phyloP scores from a whole-genome alignment of 2,113 vertebrate species.

The Blennius ocellaris region DNA sequence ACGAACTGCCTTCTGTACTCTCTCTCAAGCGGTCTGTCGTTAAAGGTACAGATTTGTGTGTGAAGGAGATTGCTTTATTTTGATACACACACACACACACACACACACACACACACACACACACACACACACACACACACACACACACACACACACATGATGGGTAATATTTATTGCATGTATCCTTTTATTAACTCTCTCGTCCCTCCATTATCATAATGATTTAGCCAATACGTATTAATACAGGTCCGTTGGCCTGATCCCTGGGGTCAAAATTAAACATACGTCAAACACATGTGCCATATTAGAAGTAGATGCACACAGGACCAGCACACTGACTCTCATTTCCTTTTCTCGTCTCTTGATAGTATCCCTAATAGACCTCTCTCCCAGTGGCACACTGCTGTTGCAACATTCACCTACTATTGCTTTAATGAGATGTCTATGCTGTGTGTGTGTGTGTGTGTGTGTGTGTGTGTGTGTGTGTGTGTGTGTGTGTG shows the following conservation, averaged over 20 bases:
- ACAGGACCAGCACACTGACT: slow-evolving; percentile 54
- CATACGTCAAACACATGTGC: slow-evolving; percentile 60
- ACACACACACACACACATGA: neutral
- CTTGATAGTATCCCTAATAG: slow-evolving; percentile 80
- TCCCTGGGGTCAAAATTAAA: slow-evolving; percentile 63
- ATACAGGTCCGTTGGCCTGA: slow-evolving; percentile 18
- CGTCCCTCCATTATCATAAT: slow-evolving; percentile 60
- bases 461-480: slow-evolving; percentile 14
- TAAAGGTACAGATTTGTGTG: neutral
- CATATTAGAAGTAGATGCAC: slow-evolving; percentile 57
- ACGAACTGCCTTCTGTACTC: slow-evolving; percentile 47
- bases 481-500: slow-evolving; percentile 31
- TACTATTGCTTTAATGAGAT: slow-evolving; percentile 81
- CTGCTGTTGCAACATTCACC: slow-evolving; percentile 78
- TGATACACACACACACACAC: slow-evolving; percentile 4
- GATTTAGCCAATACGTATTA: slow-evolving; percentile 65
- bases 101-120: neutral
- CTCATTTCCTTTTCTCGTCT: slow-evolving; percentile 71
- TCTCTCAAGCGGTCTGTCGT: slow-evolving; percentile 23
- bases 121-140: neutral
- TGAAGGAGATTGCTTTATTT: neutral
- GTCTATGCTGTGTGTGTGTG: slow-evolving; percentile 39
- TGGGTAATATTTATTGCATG: slow-evolving; percentile 30
- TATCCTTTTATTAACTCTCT: slow-evolving; percentile 44
- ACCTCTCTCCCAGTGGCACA: slow-evolving; percentile 76